Conservation (phyloP, 2,113 vertebrate genomes). For the Alouatta palliata region DNA sequence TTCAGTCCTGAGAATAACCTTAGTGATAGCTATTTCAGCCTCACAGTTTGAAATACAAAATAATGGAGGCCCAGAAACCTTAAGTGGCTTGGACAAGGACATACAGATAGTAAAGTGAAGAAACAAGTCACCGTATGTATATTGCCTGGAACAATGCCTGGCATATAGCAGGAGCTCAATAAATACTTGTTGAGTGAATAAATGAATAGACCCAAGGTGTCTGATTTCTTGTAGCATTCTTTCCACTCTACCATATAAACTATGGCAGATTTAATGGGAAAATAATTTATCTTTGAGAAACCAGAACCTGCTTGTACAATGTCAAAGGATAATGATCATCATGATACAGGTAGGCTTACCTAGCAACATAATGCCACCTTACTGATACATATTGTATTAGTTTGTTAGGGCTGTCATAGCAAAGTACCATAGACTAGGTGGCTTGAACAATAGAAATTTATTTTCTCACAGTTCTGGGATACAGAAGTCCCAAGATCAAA, state of each 20-base stretch:
- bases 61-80: background rate
- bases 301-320: background rate
- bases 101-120: background rate
- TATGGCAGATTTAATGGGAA: background rate
- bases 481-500: background rate
- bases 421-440: background rate
- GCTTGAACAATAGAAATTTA: background rate
- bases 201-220: background rate
- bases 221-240: background rate
- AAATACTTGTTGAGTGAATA: conserved; percentile 2
- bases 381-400: background rate
- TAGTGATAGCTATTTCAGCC: background rate
- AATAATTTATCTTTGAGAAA: background rate
- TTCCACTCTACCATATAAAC: background rate
- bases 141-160: background rate
- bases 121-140: background rate
- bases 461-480: conserved; percentile 21
- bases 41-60: conserved; percentile 23
- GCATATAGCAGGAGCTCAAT: background rate
- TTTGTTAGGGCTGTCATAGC: background rate
- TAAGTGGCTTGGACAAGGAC: background rate
- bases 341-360: background rate
- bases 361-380: background rate
- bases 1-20: background rate
- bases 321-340: background rate